A percentile compares a stretch with the other conserved stretches of the same genome.
phyloP scores from a whole-genome alignment of 2,888 invertebrate species.

The Pomacea canaliculata region DNA sequence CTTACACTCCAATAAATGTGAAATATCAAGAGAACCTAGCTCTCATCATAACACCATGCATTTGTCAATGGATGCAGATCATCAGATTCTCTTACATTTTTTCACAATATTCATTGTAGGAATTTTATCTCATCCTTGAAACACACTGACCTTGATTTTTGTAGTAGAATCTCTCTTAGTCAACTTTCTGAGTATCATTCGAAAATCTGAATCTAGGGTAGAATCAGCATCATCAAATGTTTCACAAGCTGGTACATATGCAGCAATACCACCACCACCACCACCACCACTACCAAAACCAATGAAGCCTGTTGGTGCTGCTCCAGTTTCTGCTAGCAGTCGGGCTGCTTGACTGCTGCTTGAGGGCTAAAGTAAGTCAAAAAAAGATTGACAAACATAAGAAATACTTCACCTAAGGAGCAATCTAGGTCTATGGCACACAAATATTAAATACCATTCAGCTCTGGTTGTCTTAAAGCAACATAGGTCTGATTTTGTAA shows the following conservation, averaged over 20 bases:
- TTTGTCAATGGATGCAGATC: no score
- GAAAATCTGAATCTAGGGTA: constrained; percentile 79
- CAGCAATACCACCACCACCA: constrained; percentile 74
- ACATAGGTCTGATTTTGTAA: background rate
- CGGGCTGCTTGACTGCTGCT: constrained; percentile 92
- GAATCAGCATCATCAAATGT: constrained; percentile 75
- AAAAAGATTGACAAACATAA: background rate
- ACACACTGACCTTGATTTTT: constrained; percentile 80
- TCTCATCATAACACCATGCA: no score
- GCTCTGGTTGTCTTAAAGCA: no score
- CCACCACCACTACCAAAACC: constrained; percentile 77
- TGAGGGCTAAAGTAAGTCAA: constrained; percentile 79
- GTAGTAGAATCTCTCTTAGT: constrained; percentile 91
- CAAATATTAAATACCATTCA: no score
- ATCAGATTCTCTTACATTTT: background rate
- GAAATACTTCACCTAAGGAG: background rate
- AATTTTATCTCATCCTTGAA: no score
- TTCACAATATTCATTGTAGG: background rate
- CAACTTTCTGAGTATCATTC: constrained; percentile 86
- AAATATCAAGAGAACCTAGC: no score
- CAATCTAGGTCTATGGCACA: no score
- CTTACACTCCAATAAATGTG: no score
- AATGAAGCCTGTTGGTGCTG: constrained; percentile 73
- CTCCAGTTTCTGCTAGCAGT: constrained; percentile 75
- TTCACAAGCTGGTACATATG: constrained; percentile 74